Evolutionary conservation across 2,113 vertebrate species (phyloP).

Genomic region (Oxyruncus cristatus): DNA sequence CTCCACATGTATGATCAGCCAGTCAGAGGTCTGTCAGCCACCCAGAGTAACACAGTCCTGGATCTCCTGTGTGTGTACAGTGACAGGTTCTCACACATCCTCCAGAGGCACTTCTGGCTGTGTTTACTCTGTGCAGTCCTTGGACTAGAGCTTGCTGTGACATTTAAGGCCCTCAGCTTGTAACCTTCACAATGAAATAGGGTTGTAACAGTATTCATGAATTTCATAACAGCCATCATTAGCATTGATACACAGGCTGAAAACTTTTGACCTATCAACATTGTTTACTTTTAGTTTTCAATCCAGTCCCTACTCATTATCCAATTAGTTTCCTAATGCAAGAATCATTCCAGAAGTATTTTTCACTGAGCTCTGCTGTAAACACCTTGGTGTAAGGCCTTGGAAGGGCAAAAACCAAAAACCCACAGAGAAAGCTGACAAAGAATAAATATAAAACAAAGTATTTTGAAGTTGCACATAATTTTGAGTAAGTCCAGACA

Average conservation of each 20-base stretch:
- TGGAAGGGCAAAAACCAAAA: background rate
- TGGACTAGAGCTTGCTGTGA: background rate
- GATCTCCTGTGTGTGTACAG: background rate
- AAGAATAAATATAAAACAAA: background rate
- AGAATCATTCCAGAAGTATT: background rate
- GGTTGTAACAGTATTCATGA: background rate
- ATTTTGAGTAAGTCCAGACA: background rate
- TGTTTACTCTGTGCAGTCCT: background rate
- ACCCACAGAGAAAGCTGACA: background rate
- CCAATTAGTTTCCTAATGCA: background rate
- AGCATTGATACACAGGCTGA: background rate
- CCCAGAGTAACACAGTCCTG: background rate
- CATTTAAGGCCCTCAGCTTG: background rate
- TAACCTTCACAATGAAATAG: background rate
- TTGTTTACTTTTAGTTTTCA: background rate
- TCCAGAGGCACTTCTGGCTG: background rate
- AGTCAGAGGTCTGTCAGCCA: background rate
- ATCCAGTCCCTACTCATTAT: background rate
- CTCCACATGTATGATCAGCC: fast-evolving
- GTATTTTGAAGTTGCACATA: background rate
- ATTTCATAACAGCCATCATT: background rate
- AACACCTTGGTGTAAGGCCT: background rate
- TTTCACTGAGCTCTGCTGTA: background rate
- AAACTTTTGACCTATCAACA: background rate
- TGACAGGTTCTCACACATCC: background rate